Evolutionary conservation across 2,888 invertebrate genomes (phyloP), one percentile per base, ranked within the genome.

Genomic region (Antitype chi): DNA sequence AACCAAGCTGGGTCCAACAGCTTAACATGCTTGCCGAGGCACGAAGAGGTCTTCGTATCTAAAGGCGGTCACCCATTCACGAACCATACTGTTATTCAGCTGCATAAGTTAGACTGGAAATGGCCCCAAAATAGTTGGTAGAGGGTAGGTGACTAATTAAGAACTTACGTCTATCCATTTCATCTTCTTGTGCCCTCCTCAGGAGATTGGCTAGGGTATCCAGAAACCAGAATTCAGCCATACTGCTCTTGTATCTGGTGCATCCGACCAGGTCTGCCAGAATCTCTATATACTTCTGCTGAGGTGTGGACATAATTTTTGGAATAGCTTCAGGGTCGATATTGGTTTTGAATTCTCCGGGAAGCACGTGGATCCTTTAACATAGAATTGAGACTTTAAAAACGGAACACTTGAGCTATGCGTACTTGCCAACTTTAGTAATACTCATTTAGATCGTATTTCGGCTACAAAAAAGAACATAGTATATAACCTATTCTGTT

Each of bases 171-270:
- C 92, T 92, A 73, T 93, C 88, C 76, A 96, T 66, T 1, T 85
- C 83, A 69, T 96, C 95, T 0, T 91, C 93, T 59, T 96, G 96
- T 0, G 95, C 95, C n/a, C 96, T 89, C 72, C 95, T 90, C 82
- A 96, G 81, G 79, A 96, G 76, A 83, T 95, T 94, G 0, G 97
- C 95, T 78, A 97, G 47, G 0, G 95, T 96, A 57, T 97, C 97
- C 86, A 97, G 84, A 74, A 97, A 96, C 97, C 97, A 97, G 87
- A 90, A 97, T 73, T 97, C 96, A 0, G 96, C 94, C 74, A 97
- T 84, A 72, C 95, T 97, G 28, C 90, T 94, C 73, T 89, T 92
- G 74, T 95, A 97, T 62, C 91, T 89, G 3, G 79, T 90, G 62
- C 97, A 95, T 0, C 96, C 97, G 0, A 96, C 90, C 32, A 95